Base-by-base conservation (phyloP, 2,888 invertebrate genomes). In the Temnothorax rugatulus region DNA sequence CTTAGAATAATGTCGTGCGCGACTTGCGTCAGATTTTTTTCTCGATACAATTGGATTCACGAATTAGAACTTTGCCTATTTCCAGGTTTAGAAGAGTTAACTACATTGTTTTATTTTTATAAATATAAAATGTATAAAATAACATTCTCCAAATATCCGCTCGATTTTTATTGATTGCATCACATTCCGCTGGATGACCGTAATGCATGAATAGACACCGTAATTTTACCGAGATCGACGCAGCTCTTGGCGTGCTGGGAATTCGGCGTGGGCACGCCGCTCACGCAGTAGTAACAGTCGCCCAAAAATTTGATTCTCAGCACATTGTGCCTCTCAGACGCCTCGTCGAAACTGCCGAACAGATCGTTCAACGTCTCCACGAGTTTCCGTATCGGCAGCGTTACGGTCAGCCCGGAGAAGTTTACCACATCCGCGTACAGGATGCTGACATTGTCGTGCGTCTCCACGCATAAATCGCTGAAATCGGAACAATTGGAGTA, bases 381-480 rank as follows among this genome's bases (percentile, higher is more conserved):
- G 90, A 99, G 96, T 87, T 97, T 97, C 93, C 97, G 96, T 0
- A 98, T 97, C 0, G 97, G 97, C 77, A 99, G 95, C 0, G 97
- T 97, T 0, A 97, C 97, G 0, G 99, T 98, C 95, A 98, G 96
- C 91, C 97, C 97, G 0, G 99, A 99, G 93, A 98, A 99, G 95
- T 99, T 98, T 0, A 99, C 99, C 66, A 99, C 98, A 94, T 99
- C 99, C 0, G 99, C 99, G 93, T 98, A 99, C 50, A 99, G 95
- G 88, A 99, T 98, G 90, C 98, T 97, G 1, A 99, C 99, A 93
- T 98, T 97, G 21, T 97, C 96, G 93, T 99, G 98, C 54, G 97
- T 97, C 94, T 98, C 98, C 0, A 99, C 97, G 93, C 98, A 98
- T 0, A 98, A 95, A 93, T 98, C 97, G 90, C 99, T 99, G 95